Base-by-base conservation (phyloP, 2,113 vertebrate species). In the Pseudopodoces humilis region DNA sequence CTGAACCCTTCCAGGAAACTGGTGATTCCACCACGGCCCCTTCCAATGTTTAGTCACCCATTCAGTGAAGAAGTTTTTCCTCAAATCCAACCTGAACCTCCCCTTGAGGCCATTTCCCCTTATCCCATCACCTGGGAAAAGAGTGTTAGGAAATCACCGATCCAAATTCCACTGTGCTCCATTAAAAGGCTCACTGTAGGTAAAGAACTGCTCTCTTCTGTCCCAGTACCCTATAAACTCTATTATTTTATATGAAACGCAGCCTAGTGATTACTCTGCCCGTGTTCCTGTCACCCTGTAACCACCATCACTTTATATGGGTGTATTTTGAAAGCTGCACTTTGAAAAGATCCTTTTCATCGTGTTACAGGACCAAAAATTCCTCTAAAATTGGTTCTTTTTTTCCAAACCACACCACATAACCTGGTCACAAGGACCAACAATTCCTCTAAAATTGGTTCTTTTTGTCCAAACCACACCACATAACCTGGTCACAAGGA, bases 261-360 rank as follows among this genome's bases (percentile, higher is more conserved):
- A 49, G 25, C 22, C 24, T 3, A 18, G 20, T 19, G 46, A 68
- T 72, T 39, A 5, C 35, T 23, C 14, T 35, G 22, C 12, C 50
- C 10, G 0, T 37, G n/a, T 21, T 63, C 13, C n/a, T 17, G 5
- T 13, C 22, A 6, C 41, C 18, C n/a, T 13, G 22, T 17, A 56
- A 80, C 17, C 37, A 17, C n/a, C 46, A 90, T 20, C 22, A 2
- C n/a, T 21, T 10, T 58, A 8, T 2, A 15, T 3, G 33, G 33
- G 10, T 37, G 7, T 24, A 4, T 63, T 90, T 62, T 30, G 56
- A 33, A 67, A 74, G 15, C 41, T 27, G 2, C 37, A 7, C 47
- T 33, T 30, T 2, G 7, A 53, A 30, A 39, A 88, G 11, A 15
- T 33, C 9, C 46, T 79, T 90, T 93, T 58, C 65, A 35, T 67